A percentile compares a stretch with the other conserved stretches of the same genome.
Conservation (phyloP, 2,797 vertebrate genomes). For the Melanotaenia pygmaea region DNA sequence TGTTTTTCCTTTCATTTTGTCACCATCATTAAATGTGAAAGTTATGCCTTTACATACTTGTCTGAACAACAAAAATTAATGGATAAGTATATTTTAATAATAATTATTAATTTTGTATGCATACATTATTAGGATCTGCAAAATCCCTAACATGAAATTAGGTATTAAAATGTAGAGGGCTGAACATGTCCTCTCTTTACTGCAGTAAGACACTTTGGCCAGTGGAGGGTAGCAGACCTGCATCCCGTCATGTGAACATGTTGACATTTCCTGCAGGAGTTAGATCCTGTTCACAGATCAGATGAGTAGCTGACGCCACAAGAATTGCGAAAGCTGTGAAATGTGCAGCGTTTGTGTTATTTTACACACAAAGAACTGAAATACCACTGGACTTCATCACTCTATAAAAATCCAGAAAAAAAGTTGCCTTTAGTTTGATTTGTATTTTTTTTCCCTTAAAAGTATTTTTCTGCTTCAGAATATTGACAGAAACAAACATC, state of each 20-base stretch:
- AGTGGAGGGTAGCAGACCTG: slow-evolving; percentile 65
- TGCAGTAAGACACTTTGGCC: slow-evolving; percentile 49
- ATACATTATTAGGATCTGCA: not conserved
- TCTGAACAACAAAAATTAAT: not conserved
- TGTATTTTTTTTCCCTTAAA: slow-evolving; percentile 1
- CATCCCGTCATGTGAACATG: slow-evolving; percentile 11
- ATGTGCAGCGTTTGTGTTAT: slow-evolving; percentile 21
- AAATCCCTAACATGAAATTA: not conserved
- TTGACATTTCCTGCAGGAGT: not conserved
- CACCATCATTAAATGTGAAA: not conserved
- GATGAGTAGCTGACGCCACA: slow-evolving; percentile 14
- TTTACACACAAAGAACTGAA: slow-evolving; percentile 8
- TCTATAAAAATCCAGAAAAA: not conserved
- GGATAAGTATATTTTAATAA: not conserved
- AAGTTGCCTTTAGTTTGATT: not conserved
- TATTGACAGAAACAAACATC: not conserved
- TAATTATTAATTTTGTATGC: not conserved
- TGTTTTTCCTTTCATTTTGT: not conserved
- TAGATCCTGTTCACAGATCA: slow-evolving; percentile 19
- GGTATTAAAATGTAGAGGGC: not conserved
- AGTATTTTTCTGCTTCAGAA: not conserved
- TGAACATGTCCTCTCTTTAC: not conserved
- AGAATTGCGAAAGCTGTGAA: slow-evolving; percentile 27
- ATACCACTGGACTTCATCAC: not conserved
- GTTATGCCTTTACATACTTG: not conserved